phyloP scores from a whole-genome alignment of 2,797 vertebrate genomes.

The Sebastes wilsoni region DNA sequence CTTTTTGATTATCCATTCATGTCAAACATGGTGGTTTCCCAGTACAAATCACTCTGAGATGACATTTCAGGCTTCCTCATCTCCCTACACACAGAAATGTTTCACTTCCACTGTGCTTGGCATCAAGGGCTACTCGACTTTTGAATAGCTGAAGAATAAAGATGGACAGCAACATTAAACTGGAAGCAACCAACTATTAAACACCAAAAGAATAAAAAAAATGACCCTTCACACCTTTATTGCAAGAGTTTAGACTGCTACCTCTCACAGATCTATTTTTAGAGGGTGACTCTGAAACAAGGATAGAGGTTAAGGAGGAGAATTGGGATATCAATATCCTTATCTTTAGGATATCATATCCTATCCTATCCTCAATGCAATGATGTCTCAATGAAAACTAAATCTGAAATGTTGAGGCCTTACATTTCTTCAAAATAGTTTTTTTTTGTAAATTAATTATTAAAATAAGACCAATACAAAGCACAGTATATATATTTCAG shows the following conservation, averaged over 20 bases:
- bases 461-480: background rate
- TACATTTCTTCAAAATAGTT: background rate
- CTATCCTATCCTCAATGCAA: background rate
- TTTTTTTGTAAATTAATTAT: background rate
- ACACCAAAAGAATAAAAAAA: background rate
- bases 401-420: background rate
- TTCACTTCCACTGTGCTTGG: background rate
- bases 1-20: slow-evolving; percentile 1
- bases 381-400: background rate
- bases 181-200: background rate
- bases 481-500: background rate
- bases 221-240: background rate
- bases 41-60: slow-evolving; percentile 1
- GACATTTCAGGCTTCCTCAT: background rate
- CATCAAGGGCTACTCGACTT: background rate
- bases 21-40: background rate
- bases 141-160: background rate
- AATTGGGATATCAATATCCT: background rate
- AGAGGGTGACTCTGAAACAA: slow-evolving; percentile 23
- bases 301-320: background rate
- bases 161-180: slow-evolving; percentile 3
- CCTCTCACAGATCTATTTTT: slow-evolving; percentile 1
- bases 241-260: background rate
- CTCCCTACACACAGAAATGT: background rate
- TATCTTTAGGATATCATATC: background rate